Conservation (phyloP, 2,797 vertebrate species). For the Tragopan temminckii region DNA sequence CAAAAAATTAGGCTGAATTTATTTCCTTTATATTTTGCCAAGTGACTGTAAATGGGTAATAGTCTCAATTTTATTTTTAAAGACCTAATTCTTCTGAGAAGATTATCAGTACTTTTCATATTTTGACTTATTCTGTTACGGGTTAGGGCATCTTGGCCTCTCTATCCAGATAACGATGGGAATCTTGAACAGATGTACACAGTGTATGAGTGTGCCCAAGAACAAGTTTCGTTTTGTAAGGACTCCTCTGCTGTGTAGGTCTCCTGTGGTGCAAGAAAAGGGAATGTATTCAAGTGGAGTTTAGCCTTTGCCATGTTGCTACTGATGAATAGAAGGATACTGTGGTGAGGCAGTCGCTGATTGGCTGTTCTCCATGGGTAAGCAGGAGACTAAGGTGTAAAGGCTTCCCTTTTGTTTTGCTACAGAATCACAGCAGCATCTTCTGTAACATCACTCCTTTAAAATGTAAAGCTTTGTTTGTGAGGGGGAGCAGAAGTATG, state of each 20-base stretch:
- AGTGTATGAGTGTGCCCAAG: not conserved
- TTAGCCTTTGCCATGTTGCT: not conserved
- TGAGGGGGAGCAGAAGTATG: not conserved
- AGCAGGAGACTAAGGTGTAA: rapidly evolving
- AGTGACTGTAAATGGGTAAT: not conserved
- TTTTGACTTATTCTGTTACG: constrained; percentile 22
- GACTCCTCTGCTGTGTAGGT: not conserved
- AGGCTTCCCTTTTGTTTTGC: not conserved
- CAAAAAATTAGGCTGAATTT: not conserved
- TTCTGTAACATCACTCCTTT: not conserved
- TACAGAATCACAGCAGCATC: not conserved
- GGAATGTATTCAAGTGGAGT: not conserved
- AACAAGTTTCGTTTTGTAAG: not conserved
- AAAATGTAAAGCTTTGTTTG: not conserved
- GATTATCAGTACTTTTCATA: not conserved
- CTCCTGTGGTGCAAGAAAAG: not conserved
- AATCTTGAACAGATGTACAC: not conserved
- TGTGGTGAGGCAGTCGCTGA: not conserved
- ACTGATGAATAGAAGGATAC: not conserved
- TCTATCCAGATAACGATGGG: not conserved
- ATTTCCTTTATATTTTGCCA: constrained; percentile 18
- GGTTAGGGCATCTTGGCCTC: not conserved
- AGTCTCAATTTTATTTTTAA: constrained; percentile 18
- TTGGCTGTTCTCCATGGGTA: rapidly evolving
- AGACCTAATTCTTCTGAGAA: not conserved